Percentiles rank a stretch among this genome's conserved stretches.
These are phyloP conservation scores for Eunapius fragilis DNA, from an alignment of 37 sponge, comb jelly and placozoan genomes.

Conservation along the genomic window DNA sequence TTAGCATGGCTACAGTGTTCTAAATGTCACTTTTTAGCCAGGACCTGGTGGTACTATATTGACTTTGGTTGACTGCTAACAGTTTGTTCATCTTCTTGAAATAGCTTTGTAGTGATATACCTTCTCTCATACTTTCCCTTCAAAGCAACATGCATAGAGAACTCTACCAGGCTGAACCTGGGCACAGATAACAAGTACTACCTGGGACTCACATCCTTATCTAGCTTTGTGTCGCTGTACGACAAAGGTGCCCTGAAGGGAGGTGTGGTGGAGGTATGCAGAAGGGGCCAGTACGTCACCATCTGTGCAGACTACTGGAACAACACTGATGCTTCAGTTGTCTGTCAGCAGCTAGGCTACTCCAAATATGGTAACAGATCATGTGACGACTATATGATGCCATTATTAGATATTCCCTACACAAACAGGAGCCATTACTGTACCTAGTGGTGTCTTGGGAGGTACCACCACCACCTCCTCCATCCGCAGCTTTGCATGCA, in stretches of 20 bases:
- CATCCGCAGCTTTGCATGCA: background rate
- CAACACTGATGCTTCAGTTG: slow-evolving; percentile 30
- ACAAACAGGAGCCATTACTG: background rate
- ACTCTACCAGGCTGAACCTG: background rate
- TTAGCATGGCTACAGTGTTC: no score
- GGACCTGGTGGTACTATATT: no score
- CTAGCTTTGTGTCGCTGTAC: background rate
- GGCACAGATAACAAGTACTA: background rate
- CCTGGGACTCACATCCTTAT: background rate
- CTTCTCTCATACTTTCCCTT: no score
- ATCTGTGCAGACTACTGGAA: slow-evolving; percentile 45
- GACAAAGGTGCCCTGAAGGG: slow-evolving; percentile 22
- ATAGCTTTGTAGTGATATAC: no score
- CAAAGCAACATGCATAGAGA: background rate
- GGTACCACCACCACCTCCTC: background rate
- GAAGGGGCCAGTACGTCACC: slow-evolving; percentile 27
- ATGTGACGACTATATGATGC: background rate
- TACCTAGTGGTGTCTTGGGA: background rate
- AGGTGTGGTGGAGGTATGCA: slow-evolving; percentile 53
- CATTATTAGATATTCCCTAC: no score
- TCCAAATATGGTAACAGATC: slow-evolving; percentile 36
- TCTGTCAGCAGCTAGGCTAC: slow-evolving; percentile 40
- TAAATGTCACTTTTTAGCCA: no score
- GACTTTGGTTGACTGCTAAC: no score
- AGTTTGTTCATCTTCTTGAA: no score